Evolutionary conservation across 1,140 invertebrate species (phyloP), one percentile per base, ranked within the genome.

Genomic region (Formica exsecta): DNA sequence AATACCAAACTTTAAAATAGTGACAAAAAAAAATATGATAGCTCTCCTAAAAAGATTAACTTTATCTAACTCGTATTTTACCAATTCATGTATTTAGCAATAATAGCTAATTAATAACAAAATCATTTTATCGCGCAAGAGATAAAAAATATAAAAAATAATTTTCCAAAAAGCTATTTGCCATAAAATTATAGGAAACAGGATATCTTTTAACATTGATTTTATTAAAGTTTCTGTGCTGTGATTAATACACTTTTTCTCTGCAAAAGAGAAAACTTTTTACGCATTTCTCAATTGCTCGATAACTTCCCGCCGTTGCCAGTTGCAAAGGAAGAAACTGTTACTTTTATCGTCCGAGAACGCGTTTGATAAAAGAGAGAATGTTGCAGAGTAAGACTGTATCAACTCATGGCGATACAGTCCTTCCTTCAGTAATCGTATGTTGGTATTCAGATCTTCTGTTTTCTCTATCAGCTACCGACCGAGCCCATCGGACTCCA

Each of bases 371-470:
- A 73, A 44, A 61, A 61, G 29, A 73, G 38, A 44, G 7, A 41
- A 71, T 59, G 16, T 44, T n/a, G 13, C 19, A 54, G 38, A 41
- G n/a, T 3, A 38, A 36, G 32, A 48, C 29, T 36, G 0, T 61
- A 83, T 73, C 79, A 83, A 73, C 54, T 32, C 66, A 61, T 25
- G 79, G 79, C 38, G 54, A 73, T 36, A 29, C 54, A 83, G 38
- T 62, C 36, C 44, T 44, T 59, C 7, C 41, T 51, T 51, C 19
- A n/a, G 38, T 48, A 57, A 61, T 36, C 79, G 6, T 32, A 9
- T 13, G 68, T 48, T 73, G 79, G 25, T 83, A 57, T 68, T 44
- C 3, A 22, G 25, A 59, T 61, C 70, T 25, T 7, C 66, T 4
- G 2, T 9, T 59, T 32, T 13, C 25, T 61, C 6, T 41, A 22